Conservation (phyloP, 2,113 vertebrate genomes). For the Scomber colias region DNA sequence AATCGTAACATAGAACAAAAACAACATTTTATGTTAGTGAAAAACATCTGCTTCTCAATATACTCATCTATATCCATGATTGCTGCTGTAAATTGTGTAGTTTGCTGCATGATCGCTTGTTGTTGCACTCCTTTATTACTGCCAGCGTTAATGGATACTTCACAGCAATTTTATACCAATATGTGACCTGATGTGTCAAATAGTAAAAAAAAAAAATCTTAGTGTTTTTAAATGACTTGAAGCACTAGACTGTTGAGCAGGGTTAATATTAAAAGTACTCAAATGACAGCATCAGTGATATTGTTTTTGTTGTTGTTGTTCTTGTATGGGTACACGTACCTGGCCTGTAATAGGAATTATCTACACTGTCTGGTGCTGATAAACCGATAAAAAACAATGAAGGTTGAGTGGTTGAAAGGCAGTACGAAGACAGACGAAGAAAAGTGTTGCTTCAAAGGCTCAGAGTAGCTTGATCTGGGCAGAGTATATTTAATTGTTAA, state of each 20-base stretch:
- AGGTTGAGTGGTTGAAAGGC: constrained; percentile 19
- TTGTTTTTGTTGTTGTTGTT: constrained; percentile 6
- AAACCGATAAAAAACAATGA: constrained; percentile 23
- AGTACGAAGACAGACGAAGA: constrained; percentile 33
- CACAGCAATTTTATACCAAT: constrained; percentile 18
- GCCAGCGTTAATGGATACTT: constrained; percentile 23
- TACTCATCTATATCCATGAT: constrained; percentile 5
- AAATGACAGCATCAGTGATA: constrained; percentile 9
- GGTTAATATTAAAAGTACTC: constrained; percentile 10
- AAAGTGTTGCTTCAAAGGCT: constrained; percentile 39
- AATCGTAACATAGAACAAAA: background rate
- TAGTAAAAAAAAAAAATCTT: background rate
- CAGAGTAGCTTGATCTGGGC: constrained; percentile 11
- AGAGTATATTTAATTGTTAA: constrained; percentile 42
- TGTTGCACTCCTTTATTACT: background rate
- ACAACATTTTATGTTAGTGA: background rate
- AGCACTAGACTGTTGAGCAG: background rate
- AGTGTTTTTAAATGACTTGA: background rate
- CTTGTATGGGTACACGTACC: background rate
- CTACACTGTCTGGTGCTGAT: constrained; percentile 12
- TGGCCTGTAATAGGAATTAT: constrained; percentile 28
- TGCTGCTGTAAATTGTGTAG: background rate
- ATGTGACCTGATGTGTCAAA: background rate
- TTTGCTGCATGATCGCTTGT: background rate
- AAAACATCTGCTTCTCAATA: constrained; percentile 19